Percentiles rank a stretch among this genome's conserved stretches.
These are phyloP conservation scores for Sebastes hubbsi DNA, from an alignment of 2,797 vertebrate species.

Conservation along the genomic window DNA sequence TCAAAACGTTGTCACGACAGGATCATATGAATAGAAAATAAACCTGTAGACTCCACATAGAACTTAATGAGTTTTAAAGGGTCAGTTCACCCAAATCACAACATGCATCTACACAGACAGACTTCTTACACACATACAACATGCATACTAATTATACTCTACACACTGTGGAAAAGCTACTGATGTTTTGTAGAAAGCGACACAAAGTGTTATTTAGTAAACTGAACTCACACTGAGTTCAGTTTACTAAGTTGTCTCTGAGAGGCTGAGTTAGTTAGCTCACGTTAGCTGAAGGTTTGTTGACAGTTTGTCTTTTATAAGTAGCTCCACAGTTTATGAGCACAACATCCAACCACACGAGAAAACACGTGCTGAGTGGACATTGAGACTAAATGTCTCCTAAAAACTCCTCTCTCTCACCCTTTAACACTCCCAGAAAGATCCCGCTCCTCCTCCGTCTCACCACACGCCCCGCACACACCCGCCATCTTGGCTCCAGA, in stretches of 20 bases:
- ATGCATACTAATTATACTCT: background rate
- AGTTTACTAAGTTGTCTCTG: background rate
- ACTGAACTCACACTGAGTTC: background rate
- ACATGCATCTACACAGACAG: no score
- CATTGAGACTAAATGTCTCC: background rate
- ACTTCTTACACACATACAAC: no score
- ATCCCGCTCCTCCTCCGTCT: background rate
- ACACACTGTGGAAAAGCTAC: background rate
- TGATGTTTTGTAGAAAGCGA: background rate
- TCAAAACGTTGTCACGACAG: background rate
- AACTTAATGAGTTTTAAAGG: background rate
- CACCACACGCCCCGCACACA: slow-evolving; percentile 4
- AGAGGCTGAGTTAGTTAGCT: background rate
- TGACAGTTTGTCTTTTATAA: background rate
- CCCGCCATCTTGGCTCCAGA: slow-evolving; percentile 20
- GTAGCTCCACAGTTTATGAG: no score
- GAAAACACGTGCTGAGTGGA: fast-evolving
- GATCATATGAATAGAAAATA: background rate
- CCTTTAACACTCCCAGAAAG: slow-evolving; percentile 8
- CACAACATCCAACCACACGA: background rate
- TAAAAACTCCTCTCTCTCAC: slow-evolving; percentile 1
- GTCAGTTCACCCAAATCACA: background rate
- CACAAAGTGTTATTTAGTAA: no score
- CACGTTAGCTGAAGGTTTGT: background rate
- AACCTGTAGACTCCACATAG: background rate